phyloP scores from a whole-genome alignment of 2,797 vertebrate species.

The Labroides dimidiatus region DNA sequence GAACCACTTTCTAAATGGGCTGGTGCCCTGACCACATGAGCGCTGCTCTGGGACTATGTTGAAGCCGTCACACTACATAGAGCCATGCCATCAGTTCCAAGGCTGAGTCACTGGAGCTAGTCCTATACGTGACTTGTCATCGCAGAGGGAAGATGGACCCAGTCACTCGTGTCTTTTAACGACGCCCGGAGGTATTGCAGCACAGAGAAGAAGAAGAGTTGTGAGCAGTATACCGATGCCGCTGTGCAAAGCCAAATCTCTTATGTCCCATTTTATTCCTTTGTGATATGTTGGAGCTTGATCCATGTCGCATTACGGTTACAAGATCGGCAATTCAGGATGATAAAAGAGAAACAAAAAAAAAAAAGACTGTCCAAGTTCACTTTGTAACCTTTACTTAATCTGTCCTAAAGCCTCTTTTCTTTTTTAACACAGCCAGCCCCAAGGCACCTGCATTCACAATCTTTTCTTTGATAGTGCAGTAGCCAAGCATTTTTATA shows the following conservation, averaged over 20 bases:
- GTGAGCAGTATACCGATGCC: slow-evolving; percentile 15
- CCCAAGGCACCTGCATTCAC: slow-evolving; percentile 44
- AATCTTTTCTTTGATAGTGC: slow-evolving; percentile 51
- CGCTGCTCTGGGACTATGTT: slow-evolving; percentile 56
- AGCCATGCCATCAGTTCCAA: slow-evolving; percentile 44
- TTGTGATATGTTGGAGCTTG: slow-evolving; percentile 17
- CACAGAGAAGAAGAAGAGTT: slow-evolving; percentile 30
- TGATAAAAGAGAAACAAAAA: slow-evolving; percentile 61
- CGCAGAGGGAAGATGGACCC: slow-evolving; percentile 41
- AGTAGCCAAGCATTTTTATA: slow-evolving; percentile 61
- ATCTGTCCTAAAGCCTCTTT: slow-evolving; percentile 40
- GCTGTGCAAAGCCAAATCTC: slow-evolving; percentile 38
- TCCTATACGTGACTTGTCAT: slow-evolving; percentile 55
- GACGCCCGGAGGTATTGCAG: slow-evolving; percentile 37
- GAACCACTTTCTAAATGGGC: slow-evolving; percentile 46
- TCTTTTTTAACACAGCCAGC: slow-evolving; percentile 24
- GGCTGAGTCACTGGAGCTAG: slow-evolving; percentile 48
- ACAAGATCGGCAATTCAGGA: slow-evolving; percentile 33
- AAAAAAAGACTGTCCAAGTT: slow-evolving; percentile 37
- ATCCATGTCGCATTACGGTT: slow-evolving; percentile 45
- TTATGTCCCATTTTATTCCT: slow-evolving; percentile 25
- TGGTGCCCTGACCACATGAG: slow-evolving; percentile 46
- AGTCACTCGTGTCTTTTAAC: slow-evolving; percentile 54
- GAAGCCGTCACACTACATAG: slow-evolving; percentile 60
- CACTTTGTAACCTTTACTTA: slow-evolving; percentile 56